Base-by-base conservation (phyloP, 1,140 invertebrate genomes). In the Drosophila jambulina region DNA sequence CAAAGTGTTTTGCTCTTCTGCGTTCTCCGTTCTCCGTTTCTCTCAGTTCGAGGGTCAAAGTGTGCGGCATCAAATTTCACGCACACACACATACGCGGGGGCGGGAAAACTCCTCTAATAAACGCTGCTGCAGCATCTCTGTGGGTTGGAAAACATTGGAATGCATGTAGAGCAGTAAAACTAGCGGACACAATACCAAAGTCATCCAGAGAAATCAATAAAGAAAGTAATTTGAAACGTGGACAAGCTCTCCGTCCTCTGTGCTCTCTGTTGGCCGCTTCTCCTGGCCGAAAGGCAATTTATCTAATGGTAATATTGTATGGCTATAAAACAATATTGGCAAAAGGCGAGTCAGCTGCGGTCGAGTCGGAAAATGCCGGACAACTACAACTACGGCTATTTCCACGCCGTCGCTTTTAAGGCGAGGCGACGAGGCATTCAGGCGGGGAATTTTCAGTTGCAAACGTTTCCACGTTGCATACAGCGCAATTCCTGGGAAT, bases 291-390 rank as follows among this genome's bases (percentile, higher is more conserved):
- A 84, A 86, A 88, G 80, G 85, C 85, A 88, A 88, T 88, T 88
- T 88, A 90, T 88, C 84, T 88, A 88, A 88, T 88, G 84, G 84
- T 88, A 88, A 88, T 88, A 88, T 88, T 88, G 84, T 88, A 90
- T 84, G 84, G 84, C 80, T 71, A 88, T 88, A 88, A 88, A 88
- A 88, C 85, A 88, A 88, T 88, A 88, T 88, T 88, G 84, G 84
- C 72, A 67, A 88, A 87, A 88, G 83, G 84, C 84, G 80, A 80
- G 69, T 72, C 69, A 70, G 69, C 65, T 70, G 69, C 48, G 49
- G 49, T 38, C 34, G 46, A 34, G 62, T 29, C 34, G 61, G 48
- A 54, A 53, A 61, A 61, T 43, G 54, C 15, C 75, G n/a, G 38
- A 27, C 40, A 46, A 54, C 36, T 36, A 13, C 10, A 42, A 8